Evolutionary conservation across 37 sponge, comb jelly and placozoan genomes (phyloP), one percentile per base, ranked within the genome.

Genomic region (Eunapius fragilis): DNA sequence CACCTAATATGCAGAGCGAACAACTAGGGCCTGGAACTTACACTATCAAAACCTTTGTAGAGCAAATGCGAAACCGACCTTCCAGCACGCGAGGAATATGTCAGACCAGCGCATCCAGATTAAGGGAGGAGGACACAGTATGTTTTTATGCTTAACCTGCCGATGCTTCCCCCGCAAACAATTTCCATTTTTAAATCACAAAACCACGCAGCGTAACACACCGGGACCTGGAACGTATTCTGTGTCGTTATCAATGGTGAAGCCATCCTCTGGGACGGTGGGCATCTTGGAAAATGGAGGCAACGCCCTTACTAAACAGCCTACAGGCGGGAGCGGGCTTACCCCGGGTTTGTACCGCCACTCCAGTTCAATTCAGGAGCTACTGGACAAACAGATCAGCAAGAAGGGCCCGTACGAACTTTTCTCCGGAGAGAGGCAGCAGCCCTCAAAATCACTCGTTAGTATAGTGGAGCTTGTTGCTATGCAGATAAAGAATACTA

Each of bases 321-420:
- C 69, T 30, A 75, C 38, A 10, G 45, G 48, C 69, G 99, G 99
- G 23, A 93, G 92, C 68, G 90, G 83, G 31, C 87, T 98, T 5
- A 74, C 95, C 32, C 99, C 99, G 0, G 94, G 95, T 0, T 84
- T 74, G 75, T 98, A 98, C 73, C 80, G 78, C 23, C 72, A 90
- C 70, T 83, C 58, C 67, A 93, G 90, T 49, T 82, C 93, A 47
- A 91, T 93, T 31, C 82, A 94, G 19, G 49, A 93, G 34, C 86
- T 95, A 23, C 69, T 96, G 48, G 72, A 89, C 26, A 92, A 93
- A 84, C 86, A 67, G 9, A 82, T 89, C 36, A 93, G 99, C 86
- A 88, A 79, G 77, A 87, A 95, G 78, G 99, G 99, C 2, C 99
- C 99, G 2, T 98, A 98, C 41, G 99, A 98, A 30, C 84, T 98